These are phyloP conservation scores for Agrilus planipennis DNA, from an alignment of 1,140 invertebrate genomes.

Conservation along the genomic window DNA sequence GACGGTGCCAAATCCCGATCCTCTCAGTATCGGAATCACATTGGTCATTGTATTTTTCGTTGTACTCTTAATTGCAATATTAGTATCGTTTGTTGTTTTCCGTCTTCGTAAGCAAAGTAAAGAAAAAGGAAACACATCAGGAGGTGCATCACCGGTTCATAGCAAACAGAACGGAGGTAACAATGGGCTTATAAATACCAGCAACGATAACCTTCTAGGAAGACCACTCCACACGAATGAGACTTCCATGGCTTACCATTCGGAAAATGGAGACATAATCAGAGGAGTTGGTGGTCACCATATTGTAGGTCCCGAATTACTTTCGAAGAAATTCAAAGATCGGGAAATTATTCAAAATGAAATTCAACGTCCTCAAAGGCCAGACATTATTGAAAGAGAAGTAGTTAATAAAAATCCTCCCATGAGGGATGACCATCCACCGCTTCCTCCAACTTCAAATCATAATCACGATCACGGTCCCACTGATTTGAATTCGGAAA, in stretches of 20 bases:
- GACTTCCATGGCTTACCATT: slow-evolving; percentile 47
- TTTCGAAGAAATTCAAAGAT: slow-evolving; percentile 81
- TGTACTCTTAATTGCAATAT: slow-evolving; percentile 73
- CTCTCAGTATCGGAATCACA: slow-evolving; percentile 79
- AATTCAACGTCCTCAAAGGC: slow-evolving; percentile 60
- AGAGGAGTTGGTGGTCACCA: slow-evolving; percentile 53
- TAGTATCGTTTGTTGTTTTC: slow-evolving; percentile 82
- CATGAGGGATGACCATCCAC: slow-evolving; percentile 58
- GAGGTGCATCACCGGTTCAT: slow-evolving; percentile 43
- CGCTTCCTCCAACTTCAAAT: slow-evolving; percentile 51
- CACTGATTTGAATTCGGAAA: slow-evolving; percentile 62
- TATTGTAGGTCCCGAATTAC: slow-evolving; percentile 62
- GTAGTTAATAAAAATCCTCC: slow-evolving; percentile 69
- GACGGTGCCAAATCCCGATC: slow-evolving; percentile 65
- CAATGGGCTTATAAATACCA: slow-evolving; percentile 41
- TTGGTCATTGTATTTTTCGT: slow-evolving; percentile 91
- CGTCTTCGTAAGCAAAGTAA: slow-evolving; percentile 70
- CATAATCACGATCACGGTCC: slow-evolving; percentile 55
- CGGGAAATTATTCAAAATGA: slow-evolving; percentile 58
- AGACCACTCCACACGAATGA: slow-evolving; percentile 43
- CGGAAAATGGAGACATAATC: slow-evolving; percentile 54
- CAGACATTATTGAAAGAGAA: slow-evolving; percentile 88
- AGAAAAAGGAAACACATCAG: slow-evolving; percentile 57
- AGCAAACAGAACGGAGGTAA: slow-evolving; percentile 52
- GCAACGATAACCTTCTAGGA: slow-evolving; percentile 42